phyloP scores from a whole-genome alignment of 2,888 invertebrate genomes.

The Helicoverpa assulta region DNA sequence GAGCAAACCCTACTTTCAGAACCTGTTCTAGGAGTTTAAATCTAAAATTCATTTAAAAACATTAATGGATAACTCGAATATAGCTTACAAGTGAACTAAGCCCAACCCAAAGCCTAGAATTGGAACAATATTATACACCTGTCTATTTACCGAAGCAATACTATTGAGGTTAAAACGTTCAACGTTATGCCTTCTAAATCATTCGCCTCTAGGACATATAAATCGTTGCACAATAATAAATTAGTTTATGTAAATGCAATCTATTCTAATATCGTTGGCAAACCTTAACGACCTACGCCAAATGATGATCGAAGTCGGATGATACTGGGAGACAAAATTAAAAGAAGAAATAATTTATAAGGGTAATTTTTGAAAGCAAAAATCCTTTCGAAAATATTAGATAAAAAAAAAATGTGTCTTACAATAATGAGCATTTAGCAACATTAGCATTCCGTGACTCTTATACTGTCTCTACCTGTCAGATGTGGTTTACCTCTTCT shows the following conservation, averaged over 20 bases:
- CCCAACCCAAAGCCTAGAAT: slow-evolving; percentile 34
- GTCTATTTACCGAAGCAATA: slow-evolving; percentile 27
- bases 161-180: slow-evolving; percentile 24
- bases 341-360: not conserved
- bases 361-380: not conserved
- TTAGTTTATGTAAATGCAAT: slow-evolving; percentile 14
- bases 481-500: too few relatives aligned
- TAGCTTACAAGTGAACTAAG: slow-evolving; percentile 14
- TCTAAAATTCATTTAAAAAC: not conserved
- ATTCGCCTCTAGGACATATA: slow-evolving; percentile 19
- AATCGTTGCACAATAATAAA: slow-evolving; percentile 35
- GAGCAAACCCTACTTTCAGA: not conserved
- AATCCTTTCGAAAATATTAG: not conserved
- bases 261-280: not conserved
- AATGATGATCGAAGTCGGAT: not conserved
- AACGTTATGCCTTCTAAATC: slow-evolving; percentile 18
- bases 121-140: slow-evolving; percentile 42
- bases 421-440: too few relatives aligned
- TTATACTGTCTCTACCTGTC: too few relatives aligned
- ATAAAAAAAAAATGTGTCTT: too few relatives aligned
- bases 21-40: not conserved
- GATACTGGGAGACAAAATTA: not conserved
- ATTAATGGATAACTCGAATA: not conserved
- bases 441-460: too few relatives aligned
- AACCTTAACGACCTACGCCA: not conserved